Evolutionary conservation across 2,113 vertebrate species (phyloP).

Genomic region (Neodontobutis hainanensis): DNA sequence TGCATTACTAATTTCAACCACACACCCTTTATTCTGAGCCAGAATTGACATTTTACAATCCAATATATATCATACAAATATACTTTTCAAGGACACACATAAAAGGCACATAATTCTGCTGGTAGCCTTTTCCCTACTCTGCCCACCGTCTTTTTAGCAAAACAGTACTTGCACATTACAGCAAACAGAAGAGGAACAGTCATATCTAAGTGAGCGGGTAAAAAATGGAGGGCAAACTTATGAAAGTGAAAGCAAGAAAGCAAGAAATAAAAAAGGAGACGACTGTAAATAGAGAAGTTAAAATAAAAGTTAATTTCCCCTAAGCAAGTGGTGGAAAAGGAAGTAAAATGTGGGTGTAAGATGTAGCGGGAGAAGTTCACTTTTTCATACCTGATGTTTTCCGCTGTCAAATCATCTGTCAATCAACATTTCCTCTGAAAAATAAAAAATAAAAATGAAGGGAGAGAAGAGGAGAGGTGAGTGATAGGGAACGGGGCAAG

Average conservation of each 20-base stretch:
- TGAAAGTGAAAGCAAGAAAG: background rate
- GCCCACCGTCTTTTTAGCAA: too few relatives aligned
- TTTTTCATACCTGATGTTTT: constrained; percentile 76
- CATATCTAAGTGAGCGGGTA: background rate
- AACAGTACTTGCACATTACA: too few relatives aligned
- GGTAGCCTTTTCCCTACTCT: too few relatives aligned
- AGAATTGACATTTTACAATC: too few relatives aligned
- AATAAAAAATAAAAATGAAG: constrained; percentile 7
- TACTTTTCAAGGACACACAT: too few relatives aligned
- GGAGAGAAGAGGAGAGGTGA: constrained; percentile 39
- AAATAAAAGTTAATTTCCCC: constrained; percentile 46
- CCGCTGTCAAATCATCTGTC: constrained; percentile 80
- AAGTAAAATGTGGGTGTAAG: constrained; percentile 2
- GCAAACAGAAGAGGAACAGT: background rate
- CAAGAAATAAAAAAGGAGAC: background rate
- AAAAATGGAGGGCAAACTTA: background rate
- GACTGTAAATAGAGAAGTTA: constrained; percentile 49
- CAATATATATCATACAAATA: too few relatives aligned
- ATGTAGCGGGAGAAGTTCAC: constrained; percentile 51
- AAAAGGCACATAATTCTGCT: too few relatives aligned
- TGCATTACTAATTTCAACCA: background rate
- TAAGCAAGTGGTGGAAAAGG: background rate
- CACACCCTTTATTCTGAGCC: too few relatives aligned
- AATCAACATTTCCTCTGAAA: constrained; percentile 74
- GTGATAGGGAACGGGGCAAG: constrained; percentile 40